These are phyloP conservation scores for Chrysomela aeneicollis DNA, from an alignment of 2,888 invertebrate species.

Conservation along the genomic window DNA sequence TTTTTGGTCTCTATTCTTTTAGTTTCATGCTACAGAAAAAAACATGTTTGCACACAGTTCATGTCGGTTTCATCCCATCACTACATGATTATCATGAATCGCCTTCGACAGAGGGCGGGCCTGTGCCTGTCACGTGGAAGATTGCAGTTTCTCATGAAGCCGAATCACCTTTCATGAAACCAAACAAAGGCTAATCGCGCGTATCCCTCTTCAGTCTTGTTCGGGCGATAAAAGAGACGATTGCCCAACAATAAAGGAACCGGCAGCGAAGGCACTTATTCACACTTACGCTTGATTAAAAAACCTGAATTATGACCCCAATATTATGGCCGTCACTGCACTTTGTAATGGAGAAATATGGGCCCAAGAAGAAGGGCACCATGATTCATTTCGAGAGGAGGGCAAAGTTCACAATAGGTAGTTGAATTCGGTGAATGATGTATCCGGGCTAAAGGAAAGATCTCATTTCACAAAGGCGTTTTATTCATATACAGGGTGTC, in stretches of 20 bases:
- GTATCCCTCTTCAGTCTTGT: slow-evolving; percentile 14
- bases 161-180: not conserved
- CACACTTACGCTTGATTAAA: slow-evolving; percentile 46
- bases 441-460: slow-evolving; percentile 3
- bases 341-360: slow-evolving; percentile 39
- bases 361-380: slow-evolving; percentile 28
- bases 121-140: not conserved
- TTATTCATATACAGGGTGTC: no score
- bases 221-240: slow-evolving; percentile 10
- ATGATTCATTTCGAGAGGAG: slow-evolving; percentile 27
- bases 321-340: slow-evolving; percentile 29
- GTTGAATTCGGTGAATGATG: slow-evolving; percentile 18
- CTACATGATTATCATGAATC: no score
- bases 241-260: slow-evolving; percentile 31
- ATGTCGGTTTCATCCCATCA: no score
- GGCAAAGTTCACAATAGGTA: slow-evolving; percentile 28
- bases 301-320: slow-evolving; percentile 44
- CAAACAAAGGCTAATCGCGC: slow-evolving; percentile 19
- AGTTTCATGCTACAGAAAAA: no score
- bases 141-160: not conserved
- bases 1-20: no score
- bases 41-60: no score
- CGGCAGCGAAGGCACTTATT: slow-evolving; percentile 42
- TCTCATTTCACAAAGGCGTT: not conserved
- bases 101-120: no score